These are phyloP conservation scores for Heliconius ismenius DNA, from an alignment of 2,888 invertebrate species.

Conservation along the genomic window DNA sequence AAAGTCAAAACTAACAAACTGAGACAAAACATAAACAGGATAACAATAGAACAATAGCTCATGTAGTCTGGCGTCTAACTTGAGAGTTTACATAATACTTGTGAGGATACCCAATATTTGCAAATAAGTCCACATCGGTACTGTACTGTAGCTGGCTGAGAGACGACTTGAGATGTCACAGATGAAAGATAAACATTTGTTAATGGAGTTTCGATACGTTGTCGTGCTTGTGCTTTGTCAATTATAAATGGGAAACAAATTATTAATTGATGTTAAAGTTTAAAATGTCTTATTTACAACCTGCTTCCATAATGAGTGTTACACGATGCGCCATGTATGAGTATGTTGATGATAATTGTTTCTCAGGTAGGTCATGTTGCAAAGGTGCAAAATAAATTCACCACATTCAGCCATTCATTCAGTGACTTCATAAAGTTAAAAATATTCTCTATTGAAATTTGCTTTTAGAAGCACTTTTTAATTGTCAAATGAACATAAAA, in stretches of 20 bases:
- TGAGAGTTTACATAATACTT: constrained; percentile 59
- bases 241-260: neutral
- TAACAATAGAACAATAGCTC: constrained; percentile 34
- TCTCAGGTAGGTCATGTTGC: too few relatives aligned
- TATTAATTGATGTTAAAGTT: neutral
- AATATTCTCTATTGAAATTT: too few relatives aligned
- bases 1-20: constrained; percentile 23
- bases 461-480: too few relatives aligned
- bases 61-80: constrained; percentile 43
- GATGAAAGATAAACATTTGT: constrained; percentile 37
- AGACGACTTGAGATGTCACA: constrained; percentile 32
- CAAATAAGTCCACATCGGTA: constrained; percentile 49
- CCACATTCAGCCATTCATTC: too few relatives aligned
- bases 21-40: constrained; percentile 28
- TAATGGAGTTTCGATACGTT: constrained; percentile 34
- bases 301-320: too few relatives aligned
- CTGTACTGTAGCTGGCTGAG: constrained; percentile 6
- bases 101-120: constrained; percentile 67
- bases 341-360: too few relatives aligned
- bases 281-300: too few relatives aligned
- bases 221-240: neutral
- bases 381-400: too few relatives aligned
- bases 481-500: too few relatives aligned
- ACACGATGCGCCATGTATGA: too few relatives aligned
- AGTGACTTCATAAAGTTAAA: too few relatives aligned